These are phyloP conservation scores for Omphaloscelis lunosa DNA, from an alignment of 2,888 invertebrate genomes.

Conservation along the genomic window DNA sequence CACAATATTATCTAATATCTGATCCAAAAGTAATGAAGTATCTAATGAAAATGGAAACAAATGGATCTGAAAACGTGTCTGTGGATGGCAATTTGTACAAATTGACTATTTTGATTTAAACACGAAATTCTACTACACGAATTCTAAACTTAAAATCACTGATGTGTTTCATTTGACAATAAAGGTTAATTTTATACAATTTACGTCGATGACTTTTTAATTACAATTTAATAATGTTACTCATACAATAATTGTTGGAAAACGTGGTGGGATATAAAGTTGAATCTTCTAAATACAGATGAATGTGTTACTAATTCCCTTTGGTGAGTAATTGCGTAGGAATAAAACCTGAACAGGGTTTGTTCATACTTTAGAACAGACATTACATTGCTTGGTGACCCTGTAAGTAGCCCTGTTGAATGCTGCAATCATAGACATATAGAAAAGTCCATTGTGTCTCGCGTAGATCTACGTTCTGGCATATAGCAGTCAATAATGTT, in stretches of 20 bases:
- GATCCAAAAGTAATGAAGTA: background rate
- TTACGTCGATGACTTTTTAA: background rate
- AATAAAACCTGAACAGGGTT: background rate
- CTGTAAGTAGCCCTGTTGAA: background rate
- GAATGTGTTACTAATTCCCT: background rate
- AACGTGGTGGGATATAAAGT: background rate
- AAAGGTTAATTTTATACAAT: background rate
- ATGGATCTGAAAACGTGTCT: too few relatives aligned
- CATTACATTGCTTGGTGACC: background rate
- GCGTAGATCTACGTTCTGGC: background rate
- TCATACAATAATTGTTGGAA: background rate
- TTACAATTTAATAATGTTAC: background rate
- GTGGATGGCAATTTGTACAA: background rate
- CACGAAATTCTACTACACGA: background rate
- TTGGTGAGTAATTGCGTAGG: background rate
- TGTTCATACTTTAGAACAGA: background rate
- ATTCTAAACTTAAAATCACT: background rate
- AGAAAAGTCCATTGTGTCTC: background rate
- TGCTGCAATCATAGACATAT: background rate
- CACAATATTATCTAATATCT: background rate
- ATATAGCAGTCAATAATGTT: background rate
- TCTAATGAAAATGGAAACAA: background rate
- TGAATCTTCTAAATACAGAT: background rate
- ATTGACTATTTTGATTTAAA: background rate
- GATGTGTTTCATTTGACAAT: background rate